Percentiles rank a stretch among this genome's conserved stretches.
These are phyloP conservation scores for Ophiothrix spiculata DNA, from an alignment of 35 echinoderm and acorn worm species.

Conservation along the genomic window DNA sequence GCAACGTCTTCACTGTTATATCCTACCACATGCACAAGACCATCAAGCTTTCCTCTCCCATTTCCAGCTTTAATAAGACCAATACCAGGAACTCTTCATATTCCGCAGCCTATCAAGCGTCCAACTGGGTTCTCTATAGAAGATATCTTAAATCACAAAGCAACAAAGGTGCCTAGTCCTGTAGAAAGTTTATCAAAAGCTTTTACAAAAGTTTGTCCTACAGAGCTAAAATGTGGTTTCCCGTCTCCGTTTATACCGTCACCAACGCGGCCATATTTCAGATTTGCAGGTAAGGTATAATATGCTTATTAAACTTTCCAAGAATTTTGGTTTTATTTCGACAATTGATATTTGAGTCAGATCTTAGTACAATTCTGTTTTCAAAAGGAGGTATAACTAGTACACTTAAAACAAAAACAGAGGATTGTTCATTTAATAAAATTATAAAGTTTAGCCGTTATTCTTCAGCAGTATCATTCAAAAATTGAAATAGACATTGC, in stretches of 20 bases:
- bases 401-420: too few species aligned
- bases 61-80: not conserved
- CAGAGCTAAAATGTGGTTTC: not conserved
- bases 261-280: not conserved
- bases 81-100: not conserved
- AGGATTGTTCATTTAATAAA: too few species aligned
- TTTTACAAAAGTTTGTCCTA: not conserved
- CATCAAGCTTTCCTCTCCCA: not conserved
- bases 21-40: not conserved
- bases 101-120: not conserved
- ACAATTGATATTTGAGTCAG: too few species aligned
- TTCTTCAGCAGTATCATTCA: too few species aligned
- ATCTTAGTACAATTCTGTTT: too few species aligned
- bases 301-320: too few species aligned
- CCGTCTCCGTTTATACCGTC: not conserved
- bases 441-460: too few species aligned
- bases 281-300: not conserved
- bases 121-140: not conserved
- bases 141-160: not conserved
- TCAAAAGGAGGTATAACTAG: too few species aligned
- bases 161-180: conserved; percentile 5
- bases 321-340: too few species aligned
- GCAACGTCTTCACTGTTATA: not conserved
- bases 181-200: not conserved
- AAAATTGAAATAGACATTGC: too few species aligned